Evolutionary conservation across 2,888 invertebrate species (phyloP).

Genomic region (Orgyia antiqua): DNA sequence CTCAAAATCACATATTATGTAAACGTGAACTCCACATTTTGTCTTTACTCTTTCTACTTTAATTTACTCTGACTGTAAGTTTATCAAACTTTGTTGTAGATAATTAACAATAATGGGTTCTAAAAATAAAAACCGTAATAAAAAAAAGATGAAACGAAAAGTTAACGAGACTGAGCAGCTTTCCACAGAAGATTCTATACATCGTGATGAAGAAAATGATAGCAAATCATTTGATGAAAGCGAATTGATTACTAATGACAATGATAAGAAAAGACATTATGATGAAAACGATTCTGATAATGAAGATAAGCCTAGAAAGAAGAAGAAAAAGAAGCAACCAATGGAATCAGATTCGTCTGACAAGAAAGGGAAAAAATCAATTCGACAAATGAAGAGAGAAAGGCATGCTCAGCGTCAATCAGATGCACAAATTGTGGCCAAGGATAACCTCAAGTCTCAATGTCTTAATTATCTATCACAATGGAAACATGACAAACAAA

Average conservation of each 20-base stretch:
- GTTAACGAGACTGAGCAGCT: conserved; percentile 2
- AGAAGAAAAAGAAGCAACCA: conserved; percentile 52
- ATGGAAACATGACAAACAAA: conserved; percentile 83
- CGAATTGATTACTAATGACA: neutral
- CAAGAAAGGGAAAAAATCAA: conserved; percentile 76
- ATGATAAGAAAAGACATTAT: conserved; percentile 19
- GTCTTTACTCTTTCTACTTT: too few species aligned
- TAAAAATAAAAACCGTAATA: conserved; percentile 35
- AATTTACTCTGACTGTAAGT: too few species aligned
- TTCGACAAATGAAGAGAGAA: conserved; percentile 81
- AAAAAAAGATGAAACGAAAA: conserved; percentile 24
- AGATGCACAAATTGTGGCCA: conserved; percentile 70
- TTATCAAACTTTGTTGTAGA: too few species aligned
- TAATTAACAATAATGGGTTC: too few species aligned
- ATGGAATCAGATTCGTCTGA: conserved; percentile 40
- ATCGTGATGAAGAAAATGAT: conserved; percentile 18
- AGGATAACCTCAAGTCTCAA: conserved; percentile 77
- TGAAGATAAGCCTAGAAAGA: conserved; percentile 45
- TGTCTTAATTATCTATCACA: conserved; percentile 82
- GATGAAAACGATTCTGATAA: conserved; percentile 40
- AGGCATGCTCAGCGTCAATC: conserved; percentile 77
- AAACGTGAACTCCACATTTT: too few species aligned
- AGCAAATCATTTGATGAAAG: conserved; percentile 7
- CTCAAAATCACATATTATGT: too few species aligned
- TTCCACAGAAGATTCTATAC: conserved; percentile 12